phyloP scores from a whole-genome alignment of 2,797 vertebrate species.

The Cyclopterus lumpus region DNA sequence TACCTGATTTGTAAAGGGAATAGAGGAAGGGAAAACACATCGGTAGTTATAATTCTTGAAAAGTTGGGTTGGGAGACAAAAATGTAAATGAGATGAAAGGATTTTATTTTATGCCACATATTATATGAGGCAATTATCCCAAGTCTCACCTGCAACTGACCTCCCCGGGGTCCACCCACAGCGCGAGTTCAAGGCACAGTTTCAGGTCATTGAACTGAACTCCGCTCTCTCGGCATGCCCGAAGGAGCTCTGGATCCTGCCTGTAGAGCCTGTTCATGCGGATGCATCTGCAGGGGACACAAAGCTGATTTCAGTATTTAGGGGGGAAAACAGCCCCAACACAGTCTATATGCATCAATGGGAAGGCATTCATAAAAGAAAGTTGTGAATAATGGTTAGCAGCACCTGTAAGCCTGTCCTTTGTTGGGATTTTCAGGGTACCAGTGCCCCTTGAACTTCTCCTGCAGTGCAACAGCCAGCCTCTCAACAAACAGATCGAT shows the following conservation, averaged over 20 bases:
- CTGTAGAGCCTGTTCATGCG: constrained; percentile 76
- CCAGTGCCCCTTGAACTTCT: constrained; percentile 89
- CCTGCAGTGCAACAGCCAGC: constrained; percentile 82
- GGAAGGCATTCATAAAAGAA: background rate
- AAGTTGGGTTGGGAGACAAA: no score
- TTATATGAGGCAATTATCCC: background rate
- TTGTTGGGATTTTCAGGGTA: constrained; percentile 88
- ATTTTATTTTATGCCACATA: no score
- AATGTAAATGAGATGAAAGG: no score
- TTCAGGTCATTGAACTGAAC: constrained; percentile 76
- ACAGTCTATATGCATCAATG: background rate
- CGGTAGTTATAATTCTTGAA: background rate
- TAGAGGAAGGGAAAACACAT: background rate
- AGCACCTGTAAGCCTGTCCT: constrained; percentile 91
- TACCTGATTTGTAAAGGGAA: constrained; percentile 63
- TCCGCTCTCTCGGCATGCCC: constrained; percentile 79
- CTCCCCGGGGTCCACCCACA: constrained; percentile 85
- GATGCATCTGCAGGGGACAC: constrained; percentile 76
- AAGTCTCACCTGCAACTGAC: constrained; percentile 83
- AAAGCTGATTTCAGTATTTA: background rate
- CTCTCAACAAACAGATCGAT: constrained; percentile 84
- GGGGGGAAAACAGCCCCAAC: background rate
- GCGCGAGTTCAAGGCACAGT: constrained; percentile 78
- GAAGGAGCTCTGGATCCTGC: constrained; percentile 78
- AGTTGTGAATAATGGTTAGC: background rate